Evolutionary conservation across 2,888 invertebrate genomes (phyloP).

Genomic region (Ethmia dodecea): DNA sequence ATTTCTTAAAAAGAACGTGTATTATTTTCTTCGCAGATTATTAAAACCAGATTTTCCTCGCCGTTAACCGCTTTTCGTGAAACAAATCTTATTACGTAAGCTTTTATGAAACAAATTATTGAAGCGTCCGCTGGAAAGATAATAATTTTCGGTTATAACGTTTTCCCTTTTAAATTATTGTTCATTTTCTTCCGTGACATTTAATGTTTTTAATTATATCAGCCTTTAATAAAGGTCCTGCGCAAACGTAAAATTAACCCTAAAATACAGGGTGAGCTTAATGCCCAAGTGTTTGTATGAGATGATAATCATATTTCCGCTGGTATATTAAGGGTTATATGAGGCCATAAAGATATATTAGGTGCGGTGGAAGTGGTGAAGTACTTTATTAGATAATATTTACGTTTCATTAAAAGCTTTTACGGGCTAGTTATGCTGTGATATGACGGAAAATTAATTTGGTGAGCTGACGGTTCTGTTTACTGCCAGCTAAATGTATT

Average conservation of each 20-base stretch:
- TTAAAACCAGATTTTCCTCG: background rate
- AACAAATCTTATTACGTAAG: conserved; percentile 10
- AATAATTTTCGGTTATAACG: background rate
- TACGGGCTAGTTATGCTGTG: conserved; percentile 26
- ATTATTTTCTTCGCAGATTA: background rate
- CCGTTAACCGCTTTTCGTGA: conserved; percentile 1
- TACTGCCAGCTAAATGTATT: too few relatives aligned
- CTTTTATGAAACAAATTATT: conserved; percentile 23
- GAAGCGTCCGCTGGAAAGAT: conserved; percentile 4
- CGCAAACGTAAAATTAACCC: conserved; percentile 50
- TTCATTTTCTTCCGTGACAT: conserved; percentile 19
- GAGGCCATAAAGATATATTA: conserved; percentile 62
- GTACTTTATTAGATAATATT: conserved; percentile 62
- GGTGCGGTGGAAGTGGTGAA: conserved; percentile 34
- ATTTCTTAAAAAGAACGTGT: conserved; percentile 7
- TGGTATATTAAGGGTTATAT: conserved; percentile 60
- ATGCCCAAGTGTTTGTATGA: conserved; percentile 48
- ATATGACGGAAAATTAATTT: conserved; percentile 35
- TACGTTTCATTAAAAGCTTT: conserved; percentile 54
- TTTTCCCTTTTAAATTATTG: conserved; percentile 4
- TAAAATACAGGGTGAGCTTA: conserved; percentile 32
- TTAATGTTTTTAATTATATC: conserved; percentile 37
- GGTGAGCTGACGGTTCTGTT: conserved; percentile 4
- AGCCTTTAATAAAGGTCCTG: conserved; percentile 44
- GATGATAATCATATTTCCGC: conserved; percentile 60